Conservation (phyloP, 2,797 vertebrate species). For the Ambastaia sidthimunki region DNA sequence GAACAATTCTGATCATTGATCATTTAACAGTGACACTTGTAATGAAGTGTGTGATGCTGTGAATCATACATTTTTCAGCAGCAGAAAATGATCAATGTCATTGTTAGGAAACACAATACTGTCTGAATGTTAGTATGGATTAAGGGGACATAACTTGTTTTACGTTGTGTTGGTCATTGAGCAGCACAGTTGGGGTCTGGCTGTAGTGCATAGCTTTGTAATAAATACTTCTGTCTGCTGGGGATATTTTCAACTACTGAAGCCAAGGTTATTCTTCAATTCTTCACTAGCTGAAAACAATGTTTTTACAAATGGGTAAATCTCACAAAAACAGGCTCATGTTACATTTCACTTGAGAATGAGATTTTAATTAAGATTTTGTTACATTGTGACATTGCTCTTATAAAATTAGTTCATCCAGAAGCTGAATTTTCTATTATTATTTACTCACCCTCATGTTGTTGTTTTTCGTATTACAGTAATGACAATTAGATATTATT, state of each 20-base stretch:
- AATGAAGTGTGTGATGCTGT: background rate
- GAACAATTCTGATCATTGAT: constrained; percentile 14
- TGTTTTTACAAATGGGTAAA: background rate
- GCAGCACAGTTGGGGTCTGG: constrained; percentile 8
- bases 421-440: no score
- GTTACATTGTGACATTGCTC: no score
- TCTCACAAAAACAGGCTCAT: background rate
- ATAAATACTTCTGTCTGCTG: background rate
- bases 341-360: background rate
- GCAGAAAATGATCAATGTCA: background rate
- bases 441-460: no score
- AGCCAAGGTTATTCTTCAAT: background rate
- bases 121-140: background rate
- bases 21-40: background rate
- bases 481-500: no score
- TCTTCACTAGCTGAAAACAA: background rate
- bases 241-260: background rate
- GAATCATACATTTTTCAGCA: background rate
- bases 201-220: background rate
- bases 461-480: no score
- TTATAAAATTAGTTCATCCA: no score
- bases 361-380: no score
- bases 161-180: constrained; percentile 5
- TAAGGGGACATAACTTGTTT: background rate
- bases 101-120: background rate